Evolutionary conservation across 2,113 vertebrate species (phyloP).

Genomic region (Todiramphus chloris): DNA sequence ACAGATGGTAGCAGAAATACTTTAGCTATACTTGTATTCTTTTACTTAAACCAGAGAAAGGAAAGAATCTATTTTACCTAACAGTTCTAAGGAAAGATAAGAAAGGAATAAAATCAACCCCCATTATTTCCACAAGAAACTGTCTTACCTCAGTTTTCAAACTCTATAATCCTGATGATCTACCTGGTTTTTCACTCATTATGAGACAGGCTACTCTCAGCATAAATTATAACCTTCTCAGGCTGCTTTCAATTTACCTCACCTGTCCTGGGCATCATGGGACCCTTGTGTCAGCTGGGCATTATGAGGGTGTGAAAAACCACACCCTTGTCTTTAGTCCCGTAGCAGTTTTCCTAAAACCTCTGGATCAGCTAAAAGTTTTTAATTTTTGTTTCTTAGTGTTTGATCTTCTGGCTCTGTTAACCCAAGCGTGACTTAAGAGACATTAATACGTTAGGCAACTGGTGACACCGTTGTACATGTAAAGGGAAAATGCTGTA

Average conservation of each 20-base stretch:
- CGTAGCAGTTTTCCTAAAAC: neutral
- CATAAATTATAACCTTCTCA: neutral
- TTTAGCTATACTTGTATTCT: neutral
- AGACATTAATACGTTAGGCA: neutral
- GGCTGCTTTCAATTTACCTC: neutral
- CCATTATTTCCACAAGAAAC: neutral
- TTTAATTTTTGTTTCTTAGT: neutral
- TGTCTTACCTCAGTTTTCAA: neutral
- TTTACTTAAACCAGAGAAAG: neutral
- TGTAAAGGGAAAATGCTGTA: neutral
- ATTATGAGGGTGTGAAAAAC: neutral
- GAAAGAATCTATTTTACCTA: neutral
- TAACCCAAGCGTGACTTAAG: neutral
- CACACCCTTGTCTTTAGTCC: neutral
- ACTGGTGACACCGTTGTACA: neutral
- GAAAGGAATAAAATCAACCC: neutral
- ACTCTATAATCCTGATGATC: neutral
- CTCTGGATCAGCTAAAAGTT: neutral
- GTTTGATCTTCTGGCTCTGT: neutral
- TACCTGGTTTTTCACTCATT: neutral
- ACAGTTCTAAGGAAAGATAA: neutral
- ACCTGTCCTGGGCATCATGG: neutral
- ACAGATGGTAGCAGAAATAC: neutral
- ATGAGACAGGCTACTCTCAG: neutral
- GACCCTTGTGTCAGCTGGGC: neutral